Conservation (phyloP, 2,113 vertebrate genomes). For the Xiphophorus maculatus region DNA sequence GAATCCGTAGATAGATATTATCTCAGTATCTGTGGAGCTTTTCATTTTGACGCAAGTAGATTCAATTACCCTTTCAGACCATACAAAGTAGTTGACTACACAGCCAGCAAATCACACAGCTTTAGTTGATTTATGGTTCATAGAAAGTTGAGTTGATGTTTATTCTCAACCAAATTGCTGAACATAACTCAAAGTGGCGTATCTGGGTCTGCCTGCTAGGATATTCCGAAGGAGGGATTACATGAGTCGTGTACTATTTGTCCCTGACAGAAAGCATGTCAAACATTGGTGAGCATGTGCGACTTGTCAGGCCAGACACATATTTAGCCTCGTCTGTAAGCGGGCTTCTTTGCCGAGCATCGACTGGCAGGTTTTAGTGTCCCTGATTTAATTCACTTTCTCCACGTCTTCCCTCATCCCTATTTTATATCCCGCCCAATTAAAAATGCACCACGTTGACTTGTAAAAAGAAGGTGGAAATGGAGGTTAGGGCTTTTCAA, state of each 20-base stretch:
- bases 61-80: constrained; percentile 39
- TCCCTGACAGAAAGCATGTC: constrained; percentile 47
- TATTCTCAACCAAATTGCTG: constrained; percentile 61
- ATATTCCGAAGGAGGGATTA: constrained; percentile 59
- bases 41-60: constrained; percentile 31
- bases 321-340: constrained; percentile 47
- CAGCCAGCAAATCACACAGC: constrained; percentile 51
- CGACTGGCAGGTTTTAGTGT: constrained; percentile 50
- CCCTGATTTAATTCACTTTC: constrained; percentile 62
- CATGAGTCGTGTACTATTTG: constrained; percentile 50
- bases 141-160: constrained; percentile 65
- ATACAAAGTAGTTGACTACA: constrained; percentile 32
- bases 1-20: constrained; percentile 15
- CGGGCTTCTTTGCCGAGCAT: not conserved
- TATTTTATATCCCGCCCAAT: constrained; percentile 73
- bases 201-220: constrained; percentile 60
- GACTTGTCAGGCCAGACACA: constrained; percentile 47
- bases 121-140: constrained; percentile 56
- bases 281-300: constrained; percentile 47
- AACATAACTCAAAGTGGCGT: constrained; percentile 58
- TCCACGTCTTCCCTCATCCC: constrained; percentile 68
- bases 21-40: constrained; percentile 9
- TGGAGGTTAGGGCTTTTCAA: constrained; percentile 71
- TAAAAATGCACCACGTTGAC: constrained; percentile 78
- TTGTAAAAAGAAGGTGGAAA: constrained; percentile 71